A percentile compares a stretch with the other conserved stretches of the same genome.
These are phyloP conservation scores for Caenorhabditis inopinata DNA, from an alignment of 1,140 invertebrate species.

Conservation along the genomic window DNA sequence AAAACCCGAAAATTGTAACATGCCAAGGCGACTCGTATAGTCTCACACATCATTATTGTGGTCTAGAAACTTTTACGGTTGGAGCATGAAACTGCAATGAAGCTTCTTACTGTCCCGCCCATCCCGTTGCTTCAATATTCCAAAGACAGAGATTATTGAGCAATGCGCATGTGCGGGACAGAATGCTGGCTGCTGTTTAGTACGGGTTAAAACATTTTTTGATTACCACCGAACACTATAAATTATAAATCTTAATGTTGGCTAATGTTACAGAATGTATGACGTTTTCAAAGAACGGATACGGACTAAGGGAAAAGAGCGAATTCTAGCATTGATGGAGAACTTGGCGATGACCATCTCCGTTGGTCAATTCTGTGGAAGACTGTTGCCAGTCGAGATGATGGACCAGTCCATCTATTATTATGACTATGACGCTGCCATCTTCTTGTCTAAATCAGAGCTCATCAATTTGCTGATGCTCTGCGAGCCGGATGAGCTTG, in stretches of 20 bases:
- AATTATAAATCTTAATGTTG: too few species aligned
- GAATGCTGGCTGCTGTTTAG: neutral
- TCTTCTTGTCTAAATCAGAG: neutral
- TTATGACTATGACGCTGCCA: neutral
- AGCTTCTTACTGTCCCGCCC: slow-evolving; percentile 15
- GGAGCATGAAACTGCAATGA: neutral
- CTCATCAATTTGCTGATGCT: neutral
- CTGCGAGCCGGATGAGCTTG: neutral
- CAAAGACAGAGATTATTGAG: slow-evolving; percentile 12
- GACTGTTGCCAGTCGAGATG: neutral
- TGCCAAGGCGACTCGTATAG: neutral
- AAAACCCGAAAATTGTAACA: too few species aligned
- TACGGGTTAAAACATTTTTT: too few species aligned
- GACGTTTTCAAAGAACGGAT: slow-evolving; percentile 14
- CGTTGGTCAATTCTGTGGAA: neutral
- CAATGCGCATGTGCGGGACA: slow-evolving; percentile 31
- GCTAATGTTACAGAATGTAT: neutral
- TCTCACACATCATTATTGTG: neutral
- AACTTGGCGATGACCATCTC: neutral
- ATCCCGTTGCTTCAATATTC: slow-evolving; percentile 28
- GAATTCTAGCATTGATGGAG: neutral
- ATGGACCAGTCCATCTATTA: neutral
- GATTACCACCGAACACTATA: too few species aligned
- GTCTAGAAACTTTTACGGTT: neutral
- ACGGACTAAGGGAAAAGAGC: neutral